A percentile compares a stretch with the other conserved stretches of the same genome.
These are phyloP conservation scores for Paradisaea rubra DNA, from an alignment of 2,113 vertebrate genomes.

Conservation along the genomic window DNA sequence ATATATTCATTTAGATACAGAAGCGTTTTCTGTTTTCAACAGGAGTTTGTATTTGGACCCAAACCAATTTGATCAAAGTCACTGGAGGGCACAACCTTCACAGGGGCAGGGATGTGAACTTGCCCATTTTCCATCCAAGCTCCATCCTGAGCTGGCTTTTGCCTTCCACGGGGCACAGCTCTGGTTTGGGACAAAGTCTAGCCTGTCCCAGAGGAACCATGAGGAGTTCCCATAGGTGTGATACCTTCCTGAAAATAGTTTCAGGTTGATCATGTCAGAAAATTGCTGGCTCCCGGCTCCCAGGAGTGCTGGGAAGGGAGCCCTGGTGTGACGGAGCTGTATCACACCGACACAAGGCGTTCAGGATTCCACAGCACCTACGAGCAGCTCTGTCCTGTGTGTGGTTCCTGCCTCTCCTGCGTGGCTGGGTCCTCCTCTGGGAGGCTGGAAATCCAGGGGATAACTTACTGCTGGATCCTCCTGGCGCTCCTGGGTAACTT, in stretches of 20 bases:
- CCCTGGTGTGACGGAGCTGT: rapidly evolving
- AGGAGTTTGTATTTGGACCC: neutral
- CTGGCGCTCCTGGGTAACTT: neutral
- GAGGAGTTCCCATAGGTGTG: neutral
- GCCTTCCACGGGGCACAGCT: neutral
- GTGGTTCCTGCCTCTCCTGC: rapidly evolving
- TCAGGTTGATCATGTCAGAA: neutral
- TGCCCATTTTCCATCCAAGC: neutral
- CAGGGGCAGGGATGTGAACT: neutral
- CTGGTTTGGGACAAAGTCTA: neutral
- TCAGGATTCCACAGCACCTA: rapidly evolving
- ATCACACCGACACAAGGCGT: rapidly evolving
- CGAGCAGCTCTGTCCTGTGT: rapidly evolving
- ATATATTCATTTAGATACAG: rapidly evolving
- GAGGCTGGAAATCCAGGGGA: neutral
- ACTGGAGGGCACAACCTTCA: neutral
- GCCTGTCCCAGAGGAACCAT: neutral
- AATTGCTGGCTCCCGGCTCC: neutral
- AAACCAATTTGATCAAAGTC: neutral
- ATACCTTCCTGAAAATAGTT: neutral
- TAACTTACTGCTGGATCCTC: rapidly evolving
- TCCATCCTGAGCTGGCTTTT: neutral
- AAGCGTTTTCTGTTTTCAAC: neutral
- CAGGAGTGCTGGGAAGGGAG: rapidly evolving
- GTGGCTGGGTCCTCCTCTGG: neutral